Evolutionary conservation across 2,888 invertebrate genomes (phyloP).

Genomic region (Allygus modestus): DNA sequence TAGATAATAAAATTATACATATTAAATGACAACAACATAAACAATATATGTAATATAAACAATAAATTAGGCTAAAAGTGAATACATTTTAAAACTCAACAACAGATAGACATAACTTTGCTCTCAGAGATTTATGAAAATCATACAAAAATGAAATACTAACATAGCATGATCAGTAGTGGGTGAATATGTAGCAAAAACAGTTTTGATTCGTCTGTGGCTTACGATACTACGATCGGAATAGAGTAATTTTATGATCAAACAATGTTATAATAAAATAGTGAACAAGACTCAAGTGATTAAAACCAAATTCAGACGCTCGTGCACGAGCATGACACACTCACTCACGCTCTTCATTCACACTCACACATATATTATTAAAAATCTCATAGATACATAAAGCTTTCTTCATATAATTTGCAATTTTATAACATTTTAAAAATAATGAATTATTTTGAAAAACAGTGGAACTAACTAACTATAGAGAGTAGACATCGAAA

Average conservation of each 20-base stretch:
- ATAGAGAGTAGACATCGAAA: slow-evolving; percentile 61
- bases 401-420: slow-evolving; percentile 65
- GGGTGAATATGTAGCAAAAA: slow-evolving; percentile 57
- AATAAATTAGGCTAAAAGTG: slow-evolving; percentile 40
- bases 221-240: slow-evolving; percentile 48
- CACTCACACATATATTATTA: slow-evolving; percentile 60
- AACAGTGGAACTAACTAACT: slow-evolving; percentile 62
- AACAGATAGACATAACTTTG: slow-evolving; percentile 52
- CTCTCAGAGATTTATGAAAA: slow-evolving; percentile 40
- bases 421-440: slow-evolving; percentile 65
- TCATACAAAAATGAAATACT: slow-evolving; percentile 39
- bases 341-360: slow-evolving; percentile 30
- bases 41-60: slow-evolving; percentile 49
- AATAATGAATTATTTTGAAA: slow-evolving; percentile 63
- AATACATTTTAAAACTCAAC: slow-evolving; percentile 52
- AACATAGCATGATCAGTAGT: slow-evolving; percentile 34
- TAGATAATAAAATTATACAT: slow-evolving; percentile 51
- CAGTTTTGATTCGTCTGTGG: slow-evolving; percentile 54
- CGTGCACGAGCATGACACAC: slow-evolving; percentile 30
- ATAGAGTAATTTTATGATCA: slow-evolving; percentile 59
- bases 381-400: slow-evolving; percentile 65
- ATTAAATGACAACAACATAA: slow-evolving; percentile 56
- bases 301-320: slow-evolving; percentile 57
- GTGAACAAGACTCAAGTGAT: slow-evolving; percentile 62
- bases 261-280: slow-evolving; percentile 60